Base-by-base conservation (phyloP, 2,888 invertebrate species). In the Standfussiana lucernea region DNA sequence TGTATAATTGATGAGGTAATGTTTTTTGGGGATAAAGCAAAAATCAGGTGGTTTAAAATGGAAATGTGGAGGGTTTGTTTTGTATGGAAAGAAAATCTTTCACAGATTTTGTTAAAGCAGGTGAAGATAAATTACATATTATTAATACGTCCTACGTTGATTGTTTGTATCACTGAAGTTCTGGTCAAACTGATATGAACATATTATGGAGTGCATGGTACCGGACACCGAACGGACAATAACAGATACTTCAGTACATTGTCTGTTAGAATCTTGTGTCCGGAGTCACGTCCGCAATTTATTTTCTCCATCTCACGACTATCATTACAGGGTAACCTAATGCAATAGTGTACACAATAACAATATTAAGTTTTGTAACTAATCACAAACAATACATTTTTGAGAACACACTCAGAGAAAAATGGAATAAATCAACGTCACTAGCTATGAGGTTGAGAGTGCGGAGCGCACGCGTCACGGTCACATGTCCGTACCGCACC, bases 1-100 rank as follows among this genome's bases (percentile, higher is more conserved):
- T 66, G 77, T 80, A 78, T 87, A 81, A 84, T 81, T 86, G 72
- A 87, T 82, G 77, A 82, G 75, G 42, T 64, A 79, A 74, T 86
- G 73, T 77, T 81, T 78, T 80, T 83, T 53, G 6, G 56, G 42
- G 40, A 82, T 45, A 62, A 56, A 56, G 66, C 56, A 56, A 85
- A 73, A 67, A 64, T 56, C 66, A 18, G 73, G 47, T 61, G 70
- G n/a, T 68, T 47, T 6, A 18, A 78, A 69, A 65, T 35, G 24
- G 32, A 59, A 50, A 61, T 13, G n/a, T 10, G 18, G 28, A 28
- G 32, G 28, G 8, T 56, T 84, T 47, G 15, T 75, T 64, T 64
- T 32, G 62, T 82, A n/a, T 18, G 13, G 35, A 56, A 47, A 15
- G 3, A 7, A 68, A 79, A 24, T 15, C 28, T 21, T 37, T 69